phyloP scores from a whole-genome alignment of 2,113 vertebrate genomes.

The Alaudala cheleensis region DNA sequence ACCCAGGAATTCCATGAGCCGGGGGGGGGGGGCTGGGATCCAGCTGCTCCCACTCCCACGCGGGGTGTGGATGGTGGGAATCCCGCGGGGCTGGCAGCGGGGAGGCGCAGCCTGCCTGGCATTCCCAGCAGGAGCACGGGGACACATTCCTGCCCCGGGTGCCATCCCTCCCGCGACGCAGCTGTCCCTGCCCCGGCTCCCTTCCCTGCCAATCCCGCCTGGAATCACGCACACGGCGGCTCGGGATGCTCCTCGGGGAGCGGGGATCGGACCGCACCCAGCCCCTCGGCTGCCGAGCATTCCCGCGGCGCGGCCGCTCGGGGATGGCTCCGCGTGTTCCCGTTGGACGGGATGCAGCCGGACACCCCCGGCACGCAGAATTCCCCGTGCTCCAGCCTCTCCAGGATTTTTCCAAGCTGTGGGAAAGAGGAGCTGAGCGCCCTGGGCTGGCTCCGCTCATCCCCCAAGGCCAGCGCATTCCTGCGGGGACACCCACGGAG shows the following conservation, averaged over 20 bases:
- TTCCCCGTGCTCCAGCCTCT: background rate
- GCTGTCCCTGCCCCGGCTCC: background rate
- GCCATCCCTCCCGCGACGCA: background rate
- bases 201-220: background rate
- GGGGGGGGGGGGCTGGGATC: rapidly evolving
- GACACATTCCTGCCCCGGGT: background rate
- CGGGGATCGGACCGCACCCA: background rate
- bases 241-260: background rate
- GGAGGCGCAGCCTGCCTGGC: background rate
- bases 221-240: background rate
- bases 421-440: background rate
- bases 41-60: background rate
- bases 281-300: background rate
- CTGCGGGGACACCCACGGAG: background rate
- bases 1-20: rapidly evolving
- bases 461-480: background rate
- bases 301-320: background rate
- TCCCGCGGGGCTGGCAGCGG: background rate
- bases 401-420: background rate
- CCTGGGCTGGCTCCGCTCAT: background rate
- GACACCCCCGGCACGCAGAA: background rate
- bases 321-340: background rate
- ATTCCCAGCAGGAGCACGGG: background rate
- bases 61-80: background rate
- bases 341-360: background rate